Percentiles rank a stretch among this genome's conserved stretches.
Evolutionary conservation across 2,888 invertebrate species (phyloP).

Genomic region (Smittia aterrima): DNA sequence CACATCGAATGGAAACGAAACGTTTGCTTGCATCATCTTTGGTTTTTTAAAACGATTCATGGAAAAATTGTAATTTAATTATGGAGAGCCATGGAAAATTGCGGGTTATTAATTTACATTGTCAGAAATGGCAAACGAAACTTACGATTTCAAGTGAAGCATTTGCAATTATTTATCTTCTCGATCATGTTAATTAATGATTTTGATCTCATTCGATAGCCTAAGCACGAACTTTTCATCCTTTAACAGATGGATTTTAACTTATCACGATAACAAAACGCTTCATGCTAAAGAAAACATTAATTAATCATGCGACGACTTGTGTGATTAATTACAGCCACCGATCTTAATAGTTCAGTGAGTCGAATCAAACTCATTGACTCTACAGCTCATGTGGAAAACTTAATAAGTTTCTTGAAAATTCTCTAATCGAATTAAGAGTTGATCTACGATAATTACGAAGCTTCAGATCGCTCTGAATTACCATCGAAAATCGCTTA

Average conservation of each 20-base stretch:
- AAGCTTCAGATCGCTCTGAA: background rate
- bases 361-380: background rate
- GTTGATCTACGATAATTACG: background rate
- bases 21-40: background rate
- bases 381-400: conserved; percentile 23
- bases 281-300: background rate
- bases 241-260: no score
- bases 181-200: background rate
- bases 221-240: no score
- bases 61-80: conserved; percentile 4
- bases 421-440: conserved; percentile 26
- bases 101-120: conserved; percentile 3
- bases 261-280: no score
- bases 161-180: background rate
- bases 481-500: conserved; percentile 29
- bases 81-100: background rate
- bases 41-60: background rate
- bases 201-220: background rate
- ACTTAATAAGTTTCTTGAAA: background rate
- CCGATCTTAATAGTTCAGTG: background rate
- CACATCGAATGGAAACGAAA: background rate
- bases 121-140: conserved; percentile 6
- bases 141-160: no score
- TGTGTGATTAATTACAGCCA: background rate
- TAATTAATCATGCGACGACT: conserved; percentile 20